Evolutionary conservation across 2,113 vertebrate genomes (phyloP).

Genomic region (Acanthochromis polyacanthus): DNA sequence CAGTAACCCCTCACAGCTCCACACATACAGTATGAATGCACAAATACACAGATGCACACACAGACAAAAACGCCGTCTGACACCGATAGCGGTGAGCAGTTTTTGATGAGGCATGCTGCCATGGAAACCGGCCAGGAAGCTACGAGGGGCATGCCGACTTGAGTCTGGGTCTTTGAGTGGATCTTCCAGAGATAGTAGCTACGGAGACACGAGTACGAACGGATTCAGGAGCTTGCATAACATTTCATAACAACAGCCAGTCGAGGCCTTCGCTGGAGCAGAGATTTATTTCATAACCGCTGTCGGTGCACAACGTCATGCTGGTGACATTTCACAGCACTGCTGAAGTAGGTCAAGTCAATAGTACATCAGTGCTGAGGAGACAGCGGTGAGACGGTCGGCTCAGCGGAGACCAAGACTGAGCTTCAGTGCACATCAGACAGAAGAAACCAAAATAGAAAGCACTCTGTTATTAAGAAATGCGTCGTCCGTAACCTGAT

Average conservation of each 20-base stretch:
- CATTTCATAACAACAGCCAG: neutral
- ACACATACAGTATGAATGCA: neutral
- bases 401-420: neutral
- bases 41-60: slow-evolving; percentile 19
- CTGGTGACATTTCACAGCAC: slow-evolving; percentile 39
- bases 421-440: neutral
- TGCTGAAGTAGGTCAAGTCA: slow-evolving; percentile 62
- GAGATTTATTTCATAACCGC: neutral
- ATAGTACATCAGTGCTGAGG: slow-evolving; percentile 17
- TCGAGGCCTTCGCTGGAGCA: neutral
- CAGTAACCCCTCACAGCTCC: neutral
- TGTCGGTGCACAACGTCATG: neutral
- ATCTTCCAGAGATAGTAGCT: slow-evolving; percentile 70
- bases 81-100: slow-evolving; percentile 37
- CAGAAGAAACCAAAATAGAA: neutral
- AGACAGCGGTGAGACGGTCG: neutral
- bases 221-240: slow-evolving; percentile 8
- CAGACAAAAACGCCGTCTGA: slow-evolving; percentile 19
- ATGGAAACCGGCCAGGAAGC: slow-evolving; percentile 74
- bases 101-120: slow-evolving; percentile 64
- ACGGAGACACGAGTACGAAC: slow-evolving; percentile 39
- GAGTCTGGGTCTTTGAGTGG: slow-evolving; percentile 49
- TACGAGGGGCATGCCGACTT: neutral
- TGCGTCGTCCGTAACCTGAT: neutral
- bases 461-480: neutral